A percentile compares a stretch with the other conserved stretches of the same genome.
Evolutionary conservation across 2,113 vertebrate genomes (phyloP).

Genomic region (Sarotherodon lohbergeri): DNA sequence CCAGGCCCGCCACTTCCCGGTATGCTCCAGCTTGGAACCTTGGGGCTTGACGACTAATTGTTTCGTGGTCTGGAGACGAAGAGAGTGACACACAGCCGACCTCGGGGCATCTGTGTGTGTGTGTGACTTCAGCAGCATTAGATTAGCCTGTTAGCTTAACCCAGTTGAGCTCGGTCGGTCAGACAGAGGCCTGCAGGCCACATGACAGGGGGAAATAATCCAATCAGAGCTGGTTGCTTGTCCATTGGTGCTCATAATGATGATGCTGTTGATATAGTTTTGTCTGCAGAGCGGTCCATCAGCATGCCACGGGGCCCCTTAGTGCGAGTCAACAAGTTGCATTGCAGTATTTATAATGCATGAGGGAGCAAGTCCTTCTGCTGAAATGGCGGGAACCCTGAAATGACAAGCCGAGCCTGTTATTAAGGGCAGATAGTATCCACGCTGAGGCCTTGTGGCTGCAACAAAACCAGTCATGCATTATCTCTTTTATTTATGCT

Average conservation of each 20-base stretch:
- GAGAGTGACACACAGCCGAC: neutral
- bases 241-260: conserved; percentile 15
- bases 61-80: conserved; percentile 11
- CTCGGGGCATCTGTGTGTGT: neutral
- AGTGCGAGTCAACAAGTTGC: conserved; percentile 52
- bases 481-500: conserved; percentile 38
- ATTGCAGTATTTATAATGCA: conserved; percentile 53
- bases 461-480: neutral
- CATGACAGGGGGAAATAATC: conserved; percentile 22
- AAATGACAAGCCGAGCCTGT: conserved; percentile 34
- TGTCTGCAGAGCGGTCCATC: conserved; percentile 32
- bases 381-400: neutral
- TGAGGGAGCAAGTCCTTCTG: conserved; percentile 5
- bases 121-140: neutral
- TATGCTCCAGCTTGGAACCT: neutral
- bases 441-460: neutral
- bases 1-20: conserved; percentile 33
- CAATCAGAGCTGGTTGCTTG: conserved; percentile 22
- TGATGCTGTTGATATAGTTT: conserved; percentile 40
- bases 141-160: conserved; percentile 27
- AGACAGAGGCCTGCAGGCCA: conserved; percentile 10
- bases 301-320: conserved; percentile 10
- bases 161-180: conserved; percentile 7
- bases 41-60: neutral
- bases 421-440: conserved; percentile 17